A percentile compares a stretch with the other conserved stretches of the same genome.
Conservation (phyloP, 2,113 vertebrate genomes). For the Sphaerodactylus townsendi region DNA sequence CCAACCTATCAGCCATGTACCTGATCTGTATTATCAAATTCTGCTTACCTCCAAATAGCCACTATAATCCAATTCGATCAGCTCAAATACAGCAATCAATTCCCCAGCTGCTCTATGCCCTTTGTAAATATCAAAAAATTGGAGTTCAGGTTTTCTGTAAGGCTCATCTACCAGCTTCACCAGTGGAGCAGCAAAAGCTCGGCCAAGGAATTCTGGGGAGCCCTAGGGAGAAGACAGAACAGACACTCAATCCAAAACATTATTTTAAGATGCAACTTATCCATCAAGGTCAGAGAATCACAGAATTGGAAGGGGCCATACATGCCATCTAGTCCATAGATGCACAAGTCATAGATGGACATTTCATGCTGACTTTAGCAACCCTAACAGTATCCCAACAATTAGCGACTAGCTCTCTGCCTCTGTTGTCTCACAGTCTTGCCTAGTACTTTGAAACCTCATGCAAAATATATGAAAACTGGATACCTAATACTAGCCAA, state of each 20-base stretch:
- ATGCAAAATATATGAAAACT: background rate
- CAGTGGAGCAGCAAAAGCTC: constrained; percentile 83
- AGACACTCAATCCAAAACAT: background rate
- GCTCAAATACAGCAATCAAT: constrained; percentile 88
- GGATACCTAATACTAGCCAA: background rate
- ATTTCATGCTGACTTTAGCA: background rate
- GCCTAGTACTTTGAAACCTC: background rate
- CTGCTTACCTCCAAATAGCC: constrained; percentile 85
- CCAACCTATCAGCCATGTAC: background rate
- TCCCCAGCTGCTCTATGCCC: constrained; percentile 80
- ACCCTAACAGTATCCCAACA: no score
- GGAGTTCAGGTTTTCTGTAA: constrained; percentile 80
- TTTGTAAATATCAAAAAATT: constrained; percentile 86
- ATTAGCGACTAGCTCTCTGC: background rate
- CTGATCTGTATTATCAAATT: background rate
- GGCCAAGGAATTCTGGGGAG: constrained; percentile 79
- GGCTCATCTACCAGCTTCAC: constrained; percentile 83
- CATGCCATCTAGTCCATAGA: background rate
- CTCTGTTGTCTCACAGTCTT: background rate
- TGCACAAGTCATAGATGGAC: background rate
- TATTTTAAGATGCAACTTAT: background rate
- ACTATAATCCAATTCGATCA: constrained; percentile 90
- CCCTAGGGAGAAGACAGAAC: constrained; percentile 68
- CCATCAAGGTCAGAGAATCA: background rate
- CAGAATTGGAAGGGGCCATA: no score